Base-by-base conservation (phyloP, 92 coral and sea anemone species). In the Blastomussa wellsi region DNA sequence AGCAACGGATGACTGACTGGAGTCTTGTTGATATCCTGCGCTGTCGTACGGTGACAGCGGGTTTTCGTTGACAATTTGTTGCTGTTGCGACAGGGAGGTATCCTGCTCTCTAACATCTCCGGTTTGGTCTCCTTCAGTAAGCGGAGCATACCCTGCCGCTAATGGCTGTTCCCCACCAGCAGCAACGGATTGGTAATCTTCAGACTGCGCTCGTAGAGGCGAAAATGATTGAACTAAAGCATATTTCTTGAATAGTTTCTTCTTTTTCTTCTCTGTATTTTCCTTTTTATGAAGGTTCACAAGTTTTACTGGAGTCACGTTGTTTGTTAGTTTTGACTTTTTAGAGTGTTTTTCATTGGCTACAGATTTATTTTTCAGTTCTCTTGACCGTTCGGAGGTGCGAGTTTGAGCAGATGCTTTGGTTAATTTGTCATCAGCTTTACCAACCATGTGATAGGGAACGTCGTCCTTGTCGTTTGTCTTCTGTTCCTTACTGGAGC, bases 231-330 rank as follows among this genome's bases (percentile, higher is more conserved):
- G 83, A 76, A 77, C 51, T 24, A 85, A 52, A 38, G 81, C 82
- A 36, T 85, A 85, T 15, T 85, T 85, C 53, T 85, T 85, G 35
- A 77, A 78, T 29, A 85, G 1, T 31, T 66, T 85, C 51, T 78
- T 85, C 73, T 77, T 85, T 51, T 78, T 75, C 73, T 26, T 73
- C 26, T 19, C 39, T 22, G 32, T 12, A 81, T 38, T 26, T 9
- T 47, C 60, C 77, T 31, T 82, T 16, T 65, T 19, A 70, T 82
- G 37, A 7, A 32, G 17, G 33, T 35, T 53, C 13, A 0, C 69
- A 11, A n/a, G 24, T 53, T 82, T 82, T 70, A 33, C 62, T 7
- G 74, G 42, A 37, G 1, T 44, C 33, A 16, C 31, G 2, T 10
- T 20, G 2, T 69, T 67, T 82, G 31, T n/a, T 16, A 53, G n/a